Evolutionary conservation across 2,113 vertebrate genomes (phyloP).

Genomic region (Gambusia affinis): DNA sequence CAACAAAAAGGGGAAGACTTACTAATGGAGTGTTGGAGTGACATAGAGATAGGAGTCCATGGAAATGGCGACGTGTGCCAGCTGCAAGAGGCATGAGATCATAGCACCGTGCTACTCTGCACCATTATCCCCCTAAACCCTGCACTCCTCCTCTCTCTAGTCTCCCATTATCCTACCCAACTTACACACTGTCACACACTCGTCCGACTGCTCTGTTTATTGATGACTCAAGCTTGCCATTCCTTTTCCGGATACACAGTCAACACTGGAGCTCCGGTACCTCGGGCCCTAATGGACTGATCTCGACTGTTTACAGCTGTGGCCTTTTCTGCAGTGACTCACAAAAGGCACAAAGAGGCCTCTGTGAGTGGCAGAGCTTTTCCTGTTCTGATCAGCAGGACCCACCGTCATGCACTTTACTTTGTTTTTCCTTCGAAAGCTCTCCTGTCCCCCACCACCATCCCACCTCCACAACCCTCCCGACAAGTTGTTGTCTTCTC

Average conservation of each 20-base stretch:
- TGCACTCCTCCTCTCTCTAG: conserved; percentile 47
- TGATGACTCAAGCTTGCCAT: conserved; percentile 75
- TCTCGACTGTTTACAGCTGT: conserved; percentile 75
- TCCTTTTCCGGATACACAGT: conserved; percentile 72
- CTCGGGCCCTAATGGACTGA: conserved; percentile 76
- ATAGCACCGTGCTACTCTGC: conserved; percentile 65
- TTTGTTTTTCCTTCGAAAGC: conserved; percentile 50
- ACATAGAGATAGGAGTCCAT: conserved; percentile 56
- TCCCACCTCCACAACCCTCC: neutral
- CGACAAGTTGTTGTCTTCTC: conserved; percentile 21
- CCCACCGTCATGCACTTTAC: conserved; percentile 40
- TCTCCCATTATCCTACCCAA: conserved; percentile 49
- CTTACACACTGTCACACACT: conserved; percentile 46
- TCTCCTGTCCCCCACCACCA: conserved; percentile 1
- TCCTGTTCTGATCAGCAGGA: conserved; percentile 65
- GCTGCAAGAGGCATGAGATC: conserved; percentile 72
- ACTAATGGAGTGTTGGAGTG: conserved; percentile 35
- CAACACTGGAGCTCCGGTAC: conserved; percentile 69
- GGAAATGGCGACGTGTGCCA: conserved; percentile 70
- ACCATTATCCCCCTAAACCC: conserved; percentile 63
- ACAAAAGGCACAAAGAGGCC: conserved; percentile 72
- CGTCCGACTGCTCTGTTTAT: conserved; percentile 70
- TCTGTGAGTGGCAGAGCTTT: conserved; percentile 63
- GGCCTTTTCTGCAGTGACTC: conserved; percentile 74
- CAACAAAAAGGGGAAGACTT: conserved; percentile 25